Base-by-base conservation (phyloP, 64 coral and sea anemone genomes). In the Catalaphyllia jardinei region DNA sequence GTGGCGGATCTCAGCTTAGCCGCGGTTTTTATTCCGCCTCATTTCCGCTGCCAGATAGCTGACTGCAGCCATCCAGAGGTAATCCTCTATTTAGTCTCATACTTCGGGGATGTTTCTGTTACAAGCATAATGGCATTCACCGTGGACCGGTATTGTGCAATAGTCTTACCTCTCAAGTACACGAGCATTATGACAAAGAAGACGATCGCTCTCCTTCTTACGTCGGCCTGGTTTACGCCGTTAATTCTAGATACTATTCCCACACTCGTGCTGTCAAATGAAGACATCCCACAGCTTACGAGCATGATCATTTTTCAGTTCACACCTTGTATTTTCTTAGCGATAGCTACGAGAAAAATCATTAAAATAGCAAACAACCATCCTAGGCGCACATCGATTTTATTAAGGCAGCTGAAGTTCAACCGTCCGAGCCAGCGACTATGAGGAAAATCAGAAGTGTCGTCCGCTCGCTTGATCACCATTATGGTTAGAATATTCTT, bases 291-390 rank as follows among this genome's bases (percentile, higher is more conserved):
- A n/a, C 74, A 49, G 5, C 35, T 50, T 22, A 42, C 39, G 25
- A 77, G 39, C 19, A 77, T 77, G 74, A 8, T 77, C 4, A n/a
- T 77, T 42, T 77, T 77, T 77, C 74, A 77, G 42, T 50, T 77
- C 6, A 24, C 74, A 10, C 74, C 74, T 6, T 77, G 74, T 9
- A 20, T 77, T 51, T 46, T 77, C 35, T 42, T 77, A n/a, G 39
- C 39, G 19, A 77, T 77, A 49, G 74, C 74, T 10, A 77, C 74
- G 18, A 50, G 31, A 49, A 50, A 77, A 77, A 77, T 77, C 16
- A 50, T 77, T 50, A 77, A 18, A 8, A 77, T 50, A 77, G 74
- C 74, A 50, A 77, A 20, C 17, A 77, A 77, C 7, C 74, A 77
- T 50, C 8, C 74, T 1, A 77, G 39, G 10, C 74, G 74, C 20